Percentiles rank a stretch among this genome's conserved stretches.
These are phyloP conservation scores for Myotis brandtii DNA, from an alignment of 2,113 vertebrate genomes.

Conservation along the genomic window DNA sequence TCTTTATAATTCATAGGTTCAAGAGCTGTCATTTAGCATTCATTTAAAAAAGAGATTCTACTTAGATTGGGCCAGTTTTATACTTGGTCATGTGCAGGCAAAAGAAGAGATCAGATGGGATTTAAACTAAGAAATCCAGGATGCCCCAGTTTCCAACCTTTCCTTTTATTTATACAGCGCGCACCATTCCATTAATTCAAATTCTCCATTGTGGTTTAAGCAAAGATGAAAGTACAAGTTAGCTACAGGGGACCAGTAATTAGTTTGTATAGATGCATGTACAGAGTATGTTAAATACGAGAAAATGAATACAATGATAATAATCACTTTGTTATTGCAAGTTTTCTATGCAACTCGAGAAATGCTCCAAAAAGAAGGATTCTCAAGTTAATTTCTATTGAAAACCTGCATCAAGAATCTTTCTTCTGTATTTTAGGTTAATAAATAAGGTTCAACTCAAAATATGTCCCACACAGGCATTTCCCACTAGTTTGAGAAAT, in stretches of 20 bases:
- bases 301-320: conserved; percentile 49
- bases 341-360: conserved; percentile 57
- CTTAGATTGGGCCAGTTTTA: conserved; percentile 41
- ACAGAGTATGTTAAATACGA: conserved; percentile 23
- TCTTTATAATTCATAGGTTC: conserved; percentile 51
- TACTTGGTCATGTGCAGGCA: conserved; percentile 45
- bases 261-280: conserved; percentile 46
- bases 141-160: conserved; percentile 48
- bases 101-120: conserved; percentile 58
- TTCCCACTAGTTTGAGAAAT: conserved; percentile 63
- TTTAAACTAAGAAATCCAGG: conserved; percentile 58
- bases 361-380: conserved; percentile 58
- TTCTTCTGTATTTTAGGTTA: conserved; percentile 35
- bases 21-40: conserved; percentile 41
- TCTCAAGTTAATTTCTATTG: conserved; percentile 56
- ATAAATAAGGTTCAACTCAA: conserved; percentile 61
- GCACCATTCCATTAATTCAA: conserved; percentile 39
- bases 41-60: conserved; percentile 56
- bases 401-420: conserved; percentile 56
- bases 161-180: conserved; percentile 26
- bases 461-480: background rate
- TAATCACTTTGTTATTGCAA: conserved; percentile 58
- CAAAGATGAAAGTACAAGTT: conserved; percentile 62
- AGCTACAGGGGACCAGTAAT: conserved; percentile 10
- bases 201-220: conserved; percentile 43